Evolutionary conservation across 2,888 invertebrate species (phyloP).

Genomic region (Conops quadrifasciatus): DNA sequence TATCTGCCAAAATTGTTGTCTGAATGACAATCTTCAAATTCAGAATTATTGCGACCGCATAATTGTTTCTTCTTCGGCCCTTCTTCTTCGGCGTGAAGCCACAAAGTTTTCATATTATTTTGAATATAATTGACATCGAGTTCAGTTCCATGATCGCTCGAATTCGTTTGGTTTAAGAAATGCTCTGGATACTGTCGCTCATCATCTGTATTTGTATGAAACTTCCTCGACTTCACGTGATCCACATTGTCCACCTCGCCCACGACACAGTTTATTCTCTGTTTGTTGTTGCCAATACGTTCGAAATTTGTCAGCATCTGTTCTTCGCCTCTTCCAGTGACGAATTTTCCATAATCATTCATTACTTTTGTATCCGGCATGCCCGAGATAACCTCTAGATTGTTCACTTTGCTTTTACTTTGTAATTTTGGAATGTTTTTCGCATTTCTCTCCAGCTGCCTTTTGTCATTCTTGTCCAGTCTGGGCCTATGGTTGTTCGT

Average conservation of each 20-base stretch:
- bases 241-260: background rate
- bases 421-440: conserved; percentile 62
- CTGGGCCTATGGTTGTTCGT: conserved; percentile 52
- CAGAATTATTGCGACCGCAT: conserved; percentile 45
- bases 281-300: too few relatives aligned
- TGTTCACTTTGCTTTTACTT: conserved; percentile 55
- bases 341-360: conserved; percentile 18
- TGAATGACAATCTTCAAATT: conserved; percentile 29
- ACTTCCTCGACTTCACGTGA: background rate
- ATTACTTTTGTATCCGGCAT: conserved; percentile 40
- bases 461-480: conserved; percentile 61
- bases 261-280: too few relatives aligned
- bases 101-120: conserved; percentile 48
- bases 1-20: conserved; percentile 36
- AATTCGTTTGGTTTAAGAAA: background rate
- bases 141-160: conserved; percentile 19
- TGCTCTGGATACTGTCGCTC: background rate
- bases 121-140: conserved; percentile 46
- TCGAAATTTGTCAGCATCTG: background rate
- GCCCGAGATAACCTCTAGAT: conserved; percentile 46
- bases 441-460: conserved; percentile 57
- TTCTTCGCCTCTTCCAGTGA: conserved; percentile 1
- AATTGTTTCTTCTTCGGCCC: conserved; percentile 52
- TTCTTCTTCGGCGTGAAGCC: conserved; percentile 47
- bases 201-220: background rate